phyloP scores from a whole-genome alignment of 2,113 vertebrate species.

The Sitta europaea region DNA sequence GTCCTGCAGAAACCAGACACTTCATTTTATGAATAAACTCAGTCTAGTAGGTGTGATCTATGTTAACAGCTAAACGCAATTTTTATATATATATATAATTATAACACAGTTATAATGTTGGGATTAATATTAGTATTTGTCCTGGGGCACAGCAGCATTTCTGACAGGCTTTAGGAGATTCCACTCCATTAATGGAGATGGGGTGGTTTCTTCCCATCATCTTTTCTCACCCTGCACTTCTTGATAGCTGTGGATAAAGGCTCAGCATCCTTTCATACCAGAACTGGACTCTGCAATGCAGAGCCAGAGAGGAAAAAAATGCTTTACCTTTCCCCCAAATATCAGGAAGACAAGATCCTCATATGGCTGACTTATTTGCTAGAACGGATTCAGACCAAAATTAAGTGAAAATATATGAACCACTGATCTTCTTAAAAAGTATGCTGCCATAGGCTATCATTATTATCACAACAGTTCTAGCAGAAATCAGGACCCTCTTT shows the following conservation, averaged over 20 bases:
- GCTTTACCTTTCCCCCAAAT: not conserved
- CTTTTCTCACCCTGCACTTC: not conserved
- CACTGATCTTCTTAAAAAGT: not conserved
- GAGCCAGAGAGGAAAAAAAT: not conserved
- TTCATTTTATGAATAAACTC: not conserved
- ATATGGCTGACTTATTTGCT: not conserved
- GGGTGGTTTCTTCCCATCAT: not conserved
- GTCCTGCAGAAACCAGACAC: not conserved
- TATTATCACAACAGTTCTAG: not conserved
- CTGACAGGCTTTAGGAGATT: not conserved
- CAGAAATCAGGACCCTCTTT: not conserved
- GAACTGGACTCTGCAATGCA: slow-evolving; percentile 11
- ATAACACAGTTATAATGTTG: not conserved
- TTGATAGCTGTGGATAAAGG: not conserved
- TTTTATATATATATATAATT: too few relatives aligned
- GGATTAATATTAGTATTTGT: not conserved
- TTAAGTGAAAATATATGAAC: not conserved
- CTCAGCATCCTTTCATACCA: not conserved
- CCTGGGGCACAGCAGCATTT: not conserved
- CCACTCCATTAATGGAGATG: not conserved
- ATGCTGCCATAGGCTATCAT: not conserved
- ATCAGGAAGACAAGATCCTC: not conserved
- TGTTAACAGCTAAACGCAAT: not conserved
- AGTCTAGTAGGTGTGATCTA: not conserved
- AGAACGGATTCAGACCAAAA: not conserved